These are phyloP conservation scores for Bolinopsis microptera DNA, from an alignment of 37 sponge, comb jelly and placozoan genomes.

Conservation along the genomic window DNA sequence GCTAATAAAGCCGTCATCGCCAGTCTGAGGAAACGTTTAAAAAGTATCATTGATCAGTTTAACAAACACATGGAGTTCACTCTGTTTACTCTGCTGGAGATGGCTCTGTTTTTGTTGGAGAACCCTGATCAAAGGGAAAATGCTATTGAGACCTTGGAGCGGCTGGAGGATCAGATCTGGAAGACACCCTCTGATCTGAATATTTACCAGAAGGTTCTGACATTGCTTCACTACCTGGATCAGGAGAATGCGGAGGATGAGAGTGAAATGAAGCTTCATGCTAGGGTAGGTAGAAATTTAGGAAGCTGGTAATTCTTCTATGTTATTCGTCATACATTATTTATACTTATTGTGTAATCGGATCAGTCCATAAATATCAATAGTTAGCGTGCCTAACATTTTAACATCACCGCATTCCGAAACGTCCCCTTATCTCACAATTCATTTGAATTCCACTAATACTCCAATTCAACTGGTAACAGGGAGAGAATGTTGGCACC, in stretches of 20 bases:
- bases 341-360: no score
- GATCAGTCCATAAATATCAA: no score
- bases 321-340: no score
- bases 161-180: background rate
- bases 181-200: background rate
- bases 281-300: slow-evolving; percentile 16
- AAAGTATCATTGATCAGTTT: background rate
- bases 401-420: no score
- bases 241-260: background rate
- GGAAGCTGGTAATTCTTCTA: no score
- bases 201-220: slow-evolving; percentile 38
- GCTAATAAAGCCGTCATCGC: background rate
- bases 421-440: no score
- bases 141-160: slow-evolving; percentile 7
- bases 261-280: background rate
- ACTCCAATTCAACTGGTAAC: no score
- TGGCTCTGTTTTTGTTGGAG: slow-evolving; percentile 14
- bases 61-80: slow-evolving; percentile 52
- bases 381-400: no score
- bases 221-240: slow-evolving; percentile 18
- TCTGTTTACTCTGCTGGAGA: slow-evolving; percentile 35
- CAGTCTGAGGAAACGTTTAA: background rate
- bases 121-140: slow-evolving; percentile 15
- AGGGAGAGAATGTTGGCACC: no score
- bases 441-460: no score